A percentile compares a stretch with the other conserved stretches of the same genome.
These are phyloP conservation scores for Camelus dromedarius DNA, from an alignment of 2,113 vertebrate genomes.

Conservation along the genomic window DNA sequence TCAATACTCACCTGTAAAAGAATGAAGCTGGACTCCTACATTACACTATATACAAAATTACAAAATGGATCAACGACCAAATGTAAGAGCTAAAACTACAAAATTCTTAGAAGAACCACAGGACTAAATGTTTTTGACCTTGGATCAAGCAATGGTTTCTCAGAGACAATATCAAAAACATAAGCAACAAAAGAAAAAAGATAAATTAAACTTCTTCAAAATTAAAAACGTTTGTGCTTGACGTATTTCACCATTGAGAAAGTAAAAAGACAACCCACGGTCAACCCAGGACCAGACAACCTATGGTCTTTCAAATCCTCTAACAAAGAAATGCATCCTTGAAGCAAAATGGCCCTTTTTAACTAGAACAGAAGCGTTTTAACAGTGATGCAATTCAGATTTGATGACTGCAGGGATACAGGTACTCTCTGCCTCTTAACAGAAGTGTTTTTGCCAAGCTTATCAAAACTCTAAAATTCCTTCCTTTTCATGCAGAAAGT, in stretches of 20 bases:
- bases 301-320: background rate
- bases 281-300: too few relatives aligned
- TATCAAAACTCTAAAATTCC: background rate
- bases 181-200: background rate
- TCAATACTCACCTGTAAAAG: background rate
- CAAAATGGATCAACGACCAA: background rate
- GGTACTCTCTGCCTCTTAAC: background rate
- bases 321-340: constrained; percentile 15
- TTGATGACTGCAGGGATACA: background rate
- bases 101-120: background rate
- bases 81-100: background rate
- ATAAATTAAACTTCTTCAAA: background rate
- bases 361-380: background rate
- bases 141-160: background rate
- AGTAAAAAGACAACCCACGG: background rate
- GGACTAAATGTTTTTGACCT: background rate
- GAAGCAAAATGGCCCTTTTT: background rate
- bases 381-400: background rate
- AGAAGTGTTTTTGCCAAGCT: background rate
- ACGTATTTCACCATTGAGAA: background rate
- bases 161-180: background rate
- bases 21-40: background rate
- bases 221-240: background rate
- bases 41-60: background rate
- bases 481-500: background rate